Evolutionary conservation across 2,113 vertebrate species (phyloP).

Genomic region (Lathamus discolor): DNA sequence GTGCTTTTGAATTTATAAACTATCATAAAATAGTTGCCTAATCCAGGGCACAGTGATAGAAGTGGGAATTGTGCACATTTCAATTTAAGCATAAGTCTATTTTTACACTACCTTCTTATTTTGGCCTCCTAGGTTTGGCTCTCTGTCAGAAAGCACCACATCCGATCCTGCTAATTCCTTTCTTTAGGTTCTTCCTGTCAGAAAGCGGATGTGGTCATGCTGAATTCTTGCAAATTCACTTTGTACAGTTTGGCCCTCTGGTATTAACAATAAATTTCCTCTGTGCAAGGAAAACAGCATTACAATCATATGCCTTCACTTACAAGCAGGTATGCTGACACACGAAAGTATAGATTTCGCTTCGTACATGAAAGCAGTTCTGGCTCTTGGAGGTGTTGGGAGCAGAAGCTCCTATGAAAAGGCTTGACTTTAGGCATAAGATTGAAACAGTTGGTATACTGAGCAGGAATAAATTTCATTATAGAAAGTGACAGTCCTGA

Average conservation of each 20-base stretch:
- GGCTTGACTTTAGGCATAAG: not conserved
- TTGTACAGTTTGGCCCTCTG: not conserved
- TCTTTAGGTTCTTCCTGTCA: constrained; percentile 51
- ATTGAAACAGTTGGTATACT: not conserved
- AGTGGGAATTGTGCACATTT: not conserved
- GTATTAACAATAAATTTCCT: constrained; percentile 21
- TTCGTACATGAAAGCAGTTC: not conserved
- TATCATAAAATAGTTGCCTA: not conserved
- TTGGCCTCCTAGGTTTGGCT: constrained; percentile 19
- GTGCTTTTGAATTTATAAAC: not conserved
- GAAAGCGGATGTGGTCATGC: constrained; percentile 9
- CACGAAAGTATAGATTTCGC: not conserved
- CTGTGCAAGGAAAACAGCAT: not conserved
- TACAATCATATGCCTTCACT: not conserved
- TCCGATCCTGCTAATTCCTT: constrained; percentile 46
- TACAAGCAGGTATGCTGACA: not conserved
- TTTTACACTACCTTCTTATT: constrained; percentile 43
- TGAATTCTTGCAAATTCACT: constrained; percentile 23
- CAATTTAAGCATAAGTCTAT: constrained; percentile 3
- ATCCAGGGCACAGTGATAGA: not conserved
- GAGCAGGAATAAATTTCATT: not conserved
- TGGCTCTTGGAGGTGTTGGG: not conserved
- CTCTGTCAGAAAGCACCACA: constrained; percentile 38
- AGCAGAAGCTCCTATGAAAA: not conserved
- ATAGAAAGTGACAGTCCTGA: not conserved